These are phyloP conservation scores for Diphyllodes magnificus DNA, from an alignment of 2,113 vertebrate species.

Conservation along the genomic window DNA sequence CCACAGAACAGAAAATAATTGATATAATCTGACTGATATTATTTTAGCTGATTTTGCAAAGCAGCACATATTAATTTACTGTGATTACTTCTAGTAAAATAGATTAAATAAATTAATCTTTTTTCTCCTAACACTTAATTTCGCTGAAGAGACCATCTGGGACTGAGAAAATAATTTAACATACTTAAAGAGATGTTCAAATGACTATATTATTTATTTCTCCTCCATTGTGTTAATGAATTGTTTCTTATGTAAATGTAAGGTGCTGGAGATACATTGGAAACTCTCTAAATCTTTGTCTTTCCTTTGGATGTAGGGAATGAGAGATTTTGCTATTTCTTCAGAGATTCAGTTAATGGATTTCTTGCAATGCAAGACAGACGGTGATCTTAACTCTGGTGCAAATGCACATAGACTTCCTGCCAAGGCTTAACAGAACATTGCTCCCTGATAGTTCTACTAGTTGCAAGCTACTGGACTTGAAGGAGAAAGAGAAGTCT, in stretches of 20 bases:
- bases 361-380: background rate
- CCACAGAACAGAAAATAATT: background rate
- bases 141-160: background rate
- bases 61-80: background rate
- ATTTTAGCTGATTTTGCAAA: constrained; percentile 19
- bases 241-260: background rate
- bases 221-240: background rate
- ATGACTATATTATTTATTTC: background rate
- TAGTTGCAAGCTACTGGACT: background rate
- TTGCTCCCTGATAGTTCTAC: background rate
- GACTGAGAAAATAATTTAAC: constrained; percentile 9
- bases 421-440: background rate
- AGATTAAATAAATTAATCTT: background rate
- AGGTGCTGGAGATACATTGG: background rate
- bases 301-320: background rate
- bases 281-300: background rate
- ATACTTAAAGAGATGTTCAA: background rate
- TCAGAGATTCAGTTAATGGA: background rate
- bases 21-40: background rate
- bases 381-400: background rate
- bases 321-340: background rate
- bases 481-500: background rate
- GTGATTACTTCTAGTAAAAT: background rate
- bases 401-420: background rate
- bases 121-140: background rate